Percentiles rank a stretch among this genome's conserved stretches.
These are phyloP conservation scores for Himalopsyche japonica DNA, from an alignment of 2,888 invertebrate genomes.

Conservation along the genomic window DNA sequence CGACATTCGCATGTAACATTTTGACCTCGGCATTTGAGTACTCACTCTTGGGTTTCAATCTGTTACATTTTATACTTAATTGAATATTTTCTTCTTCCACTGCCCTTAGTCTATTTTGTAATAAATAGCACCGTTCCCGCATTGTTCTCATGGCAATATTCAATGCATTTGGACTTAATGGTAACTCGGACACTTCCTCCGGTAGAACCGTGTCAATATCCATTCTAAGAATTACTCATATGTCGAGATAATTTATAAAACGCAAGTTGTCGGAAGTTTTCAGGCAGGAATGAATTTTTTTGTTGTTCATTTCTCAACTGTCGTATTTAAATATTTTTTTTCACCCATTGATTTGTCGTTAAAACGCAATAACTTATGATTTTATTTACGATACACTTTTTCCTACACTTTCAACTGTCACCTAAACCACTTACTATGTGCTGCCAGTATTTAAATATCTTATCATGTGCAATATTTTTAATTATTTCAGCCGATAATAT, in stretches of 20 bases:
- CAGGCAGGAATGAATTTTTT: no score
- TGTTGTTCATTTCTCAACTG: no score
- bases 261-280: no score
- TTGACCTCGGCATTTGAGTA: slow-evolving; percentile 56
- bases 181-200: not conserved
- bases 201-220: not conserved
- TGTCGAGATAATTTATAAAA: not conserved
- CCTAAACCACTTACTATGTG: no score
- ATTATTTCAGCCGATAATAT: no score
- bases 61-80: slow-evolving; percentile 54
- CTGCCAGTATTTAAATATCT: no score
- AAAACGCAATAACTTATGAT: no score
- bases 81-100: slow-evolving; percentile 78
- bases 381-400: not conserved
- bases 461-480: no score
- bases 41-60: slow-evolving; percentile 48
- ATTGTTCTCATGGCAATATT: slow-evolving; percentile 80
- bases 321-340: no score
- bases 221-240: not conserved
- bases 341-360: no score
- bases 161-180: slow-evolving; percentile 60
- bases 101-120: slow-evolving; percentile 70
- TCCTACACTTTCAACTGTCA: no score
- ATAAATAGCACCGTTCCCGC: slow-evolving; percentile 76
- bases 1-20: slow-evolving; percentile 64